These are phyloP conservation scores for Megaustenia siamemsis DNA, from an alignment of 2,888 invertebrate species.

Conservation along the genomic window DNA sequence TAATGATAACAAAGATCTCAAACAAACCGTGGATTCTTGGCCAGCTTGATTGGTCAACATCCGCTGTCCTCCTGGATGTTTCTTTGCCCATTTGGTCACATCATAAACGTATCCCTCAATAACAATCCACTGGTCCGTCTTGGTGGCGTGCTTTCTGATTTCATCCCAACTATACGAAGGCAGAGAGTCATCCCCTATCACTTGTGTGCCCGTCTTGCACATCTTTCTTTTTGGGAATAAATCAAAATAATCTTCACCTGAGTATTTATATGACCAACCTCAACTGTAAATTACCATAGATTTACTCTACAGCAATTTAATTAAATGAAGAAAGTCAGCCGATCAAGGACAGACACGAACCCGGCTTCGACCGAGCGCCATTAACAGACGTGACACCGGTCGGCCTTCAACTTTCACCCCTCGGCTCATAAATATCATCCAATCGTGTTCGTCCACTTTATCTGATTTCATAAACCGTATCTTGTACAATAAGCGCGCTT, in stretches of 20 bases:
- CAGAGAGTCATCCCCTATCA: constrained; percentile 28
- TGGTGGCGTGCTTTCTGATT: constrained; percentile 68
- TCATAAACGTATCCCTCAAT: constrained; percentile 74
- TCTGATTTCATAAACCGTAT: constrained; percentile 34
- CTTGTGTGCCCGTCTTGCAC: constrained; percentile 37
- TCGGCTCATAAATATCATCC: constrained; percentile 44
- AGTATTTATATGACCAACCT: background rate
- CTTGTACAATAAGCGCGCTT: constrained; percentile 5
- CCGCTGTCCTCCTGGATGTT: constrained; percentile 76
- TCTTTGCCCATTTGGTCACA: constrained; percentile 71
- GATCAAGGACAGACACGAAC: background rate
- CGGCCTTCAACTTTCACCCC: constrained; percentile 48
- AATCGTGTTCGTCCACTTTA: constrained; percentile 10
- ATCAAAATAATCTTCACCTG: background rate
- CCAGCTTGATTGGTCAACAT: constrained; percentile 75
- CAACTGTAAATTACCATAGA: background rate
- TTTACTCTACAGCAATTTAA: background rate
- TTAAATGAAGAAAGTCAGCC: background rate
- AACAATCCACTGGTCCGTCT: constrained; percentile 74
- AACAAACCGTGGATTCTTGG: constrained; percentile 75
- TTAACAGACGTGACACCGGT: constrained; percentile 35
- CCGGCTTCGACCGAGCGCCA: background rate
- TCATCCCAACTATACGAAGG: constrained; percentile 71
- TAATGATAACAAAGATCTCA: background rate
- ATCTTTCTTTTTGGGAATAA: background rate